Conservation (phyloP, 2,797 vertebrate species). For the Sebastes cheni region DNA sequence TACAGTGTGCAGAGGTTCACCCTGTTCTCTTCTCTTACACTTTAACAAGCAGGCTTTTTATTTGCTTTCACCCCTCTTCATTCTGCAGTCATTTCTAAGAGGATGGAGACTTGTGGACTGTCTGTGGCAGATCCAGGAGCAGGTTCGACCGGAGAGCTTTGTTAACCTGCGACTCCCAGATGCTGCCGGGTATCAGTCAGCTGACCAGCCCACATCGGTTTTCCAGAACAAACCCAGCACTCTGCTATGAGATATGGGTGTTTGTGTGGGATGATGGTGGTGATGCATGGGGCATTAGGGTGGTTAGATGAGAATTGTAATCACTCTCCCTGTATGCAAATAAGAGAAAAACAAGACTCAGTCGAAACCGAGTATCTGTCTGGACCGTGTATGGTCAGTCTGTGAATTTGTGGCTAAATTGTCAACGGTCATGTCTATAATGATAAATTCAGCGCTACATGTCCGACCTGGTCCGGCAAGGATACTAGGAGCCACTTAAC, state of each 20-base stretch:
- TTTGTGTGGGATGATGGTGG: neutral
- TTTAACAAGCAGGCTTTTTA: neutral
- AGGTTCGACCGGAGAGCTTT: neutral
- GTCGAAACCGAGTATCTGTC: no score
- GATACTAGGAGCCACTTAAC: no score
- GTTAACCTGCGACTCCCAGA: constrained; percentile 19
- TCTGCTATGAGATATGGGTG: neutral
- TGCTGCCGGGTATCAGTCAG: neutral
- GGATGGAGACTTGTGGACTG: neutral
- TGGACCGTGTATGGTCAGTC: no score
- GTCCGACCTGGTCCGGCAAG: no score
- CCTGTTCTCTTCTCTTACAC: neutral
- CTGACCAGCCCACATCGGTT: constrained; percentile 12
- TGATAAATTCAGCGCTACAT: no score
- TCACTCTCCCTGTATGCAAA: neutral
- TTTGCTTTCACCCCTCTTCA: neutral
- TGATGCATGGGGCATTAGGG: neutral
- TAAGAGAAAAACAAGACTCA: neutral
- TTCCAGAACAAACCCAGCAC: constrained; percentile 5
- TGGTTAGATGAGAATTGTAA: neutral
- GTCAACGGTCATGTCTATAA: no score
- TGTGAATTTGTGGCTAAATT: no score
- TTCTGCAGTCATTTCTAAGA: neutral
- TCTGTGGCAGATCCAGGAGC: neutral
- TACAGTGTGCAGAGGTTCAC: neutral